Percentiles rank a stretch among this genome's conserved stretches.
Conservation (phyloP, 2,888 invertebrate genomes). For the Empis livida region DNA sequence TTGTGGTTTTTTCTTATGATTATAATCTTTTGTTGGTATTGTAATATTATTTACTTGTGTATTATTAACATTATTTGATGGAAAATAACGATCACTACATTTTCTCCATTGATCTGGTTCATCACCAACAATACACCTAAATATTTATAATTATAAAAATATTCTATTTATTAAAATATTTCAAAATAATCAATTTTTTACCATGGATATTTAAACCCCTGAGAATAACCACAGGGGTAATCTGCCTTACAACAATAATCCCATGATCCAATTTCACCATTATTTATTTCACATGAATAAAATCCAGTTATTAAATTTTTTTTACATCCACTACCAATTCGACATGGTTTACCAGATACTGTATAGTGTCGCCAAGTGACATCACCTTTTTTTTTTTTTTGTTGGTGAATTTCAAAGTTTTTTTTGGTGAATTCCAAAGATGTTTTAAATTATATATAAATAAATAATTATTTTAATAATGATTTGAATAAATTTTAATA, state of each 20-base stretch:
- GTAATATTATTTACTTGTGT: constrained; percentile 30
- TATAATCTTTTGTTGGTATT: constrained; percentile 28
- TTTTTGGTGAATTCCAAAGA: no score
- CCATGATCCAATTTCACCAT: constrained; percentile 56
- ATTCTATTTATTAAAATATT: no score
- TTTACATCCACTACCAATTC: constrained; percentile 52
- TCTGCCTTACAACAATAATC: constrained; percentile 76
- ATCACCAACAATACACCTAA: constrained; percentile 74
- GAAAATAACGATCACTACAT: constrained; percentile 71
- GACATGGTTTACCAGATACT: constrained; percentile 69
- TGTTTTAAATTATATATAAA: no score
- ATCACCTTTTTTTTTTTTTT: constrained; percentile 35
- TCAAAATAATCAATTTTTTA: constrained; percentile 25
- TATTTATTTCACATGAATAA: constrained; percentile 73
- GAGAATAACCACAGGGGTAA: constrained; percentile 72
- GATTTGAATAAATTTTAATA: no score
- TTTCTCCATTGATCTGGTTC: constrained; percentile 72
- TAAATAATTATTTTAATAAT: no score
- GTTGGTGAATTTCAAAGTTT: no score
- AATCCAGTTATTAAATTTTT: constrained; percentile 65
- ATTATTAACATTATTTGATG: constrained; percentile 26
- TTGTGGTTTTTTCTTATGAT: constrained; percentile 20
- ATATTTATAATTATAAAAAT: no score
- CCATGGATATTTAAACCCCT: constrained; percentile 73
- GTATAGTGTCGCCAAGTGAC: constrained; percentile 61